Percentiles rank a stretch among this genome's conserved stretches.
phyloP scores from a whole-genome alignment of 2,113 vertebrate genomes.

The Arizona elegans region DNA sequence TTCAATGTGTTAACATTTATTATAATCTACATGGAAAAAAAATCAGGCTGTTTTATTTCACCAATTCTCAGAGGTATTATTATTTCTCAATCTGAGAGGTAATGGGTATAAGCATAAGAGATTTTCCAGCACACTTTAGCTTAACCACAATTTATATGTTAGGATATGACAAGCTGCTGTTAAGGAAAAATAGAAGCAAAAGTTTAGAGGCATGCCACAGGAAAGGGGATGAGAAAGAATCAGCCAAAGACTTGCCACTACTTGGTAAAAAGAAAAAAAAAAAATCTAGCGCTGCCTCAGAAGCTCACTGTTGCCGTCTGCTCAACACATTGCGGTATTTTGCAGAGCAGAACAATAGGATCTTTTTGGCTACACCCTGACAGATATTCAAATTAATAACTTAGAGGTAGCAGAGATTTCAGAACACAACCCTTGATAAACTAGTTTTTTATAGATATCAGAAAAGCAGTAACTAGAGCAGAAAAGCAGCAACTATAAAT shows the following conservation, averaged over 20 bases:
- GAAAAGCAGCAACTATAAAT: not conserved
- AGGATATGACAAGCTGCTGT: not conserved
- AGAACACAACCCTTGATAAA: not conserved
- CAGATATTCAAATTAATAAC: not conserved
- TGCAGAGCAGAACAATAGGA: constrained; percentile 7
- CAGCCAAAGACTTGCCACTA: not conserved
- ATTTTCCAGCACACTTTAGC: not conserved
- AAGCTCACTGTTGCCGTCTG: not conserved
- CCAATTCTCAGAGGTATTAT: not conserved
- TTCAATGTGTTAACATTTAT: constrained; percentile 2
- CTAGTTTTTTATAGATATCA: not conserved
- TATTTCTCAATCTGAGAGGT: not conserved
- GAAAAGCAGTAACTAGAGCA: not conserved
- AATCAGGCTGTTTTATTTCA: not conserved
- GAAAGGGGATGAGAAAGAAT: not conserved
- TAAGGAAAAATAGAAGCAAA: not conserved
- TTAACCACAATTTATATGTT: not conserved
- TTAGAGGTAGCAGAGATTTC: not conserved
- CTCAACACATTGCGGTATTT: not conserved
- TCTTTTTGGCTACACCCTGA: not conserved
- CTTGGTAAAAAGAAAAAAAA: not conserved
- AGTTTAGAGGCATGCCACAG: not conserved
- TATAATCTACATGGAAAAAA: not conserved
- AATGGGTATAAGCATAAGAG: not conserved
- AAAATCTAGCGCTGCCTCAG: not conserved